Base-by-base conservation (phyloP, 2,797 vertebrate species). In the Eurystomus glaucurus region DNA sequence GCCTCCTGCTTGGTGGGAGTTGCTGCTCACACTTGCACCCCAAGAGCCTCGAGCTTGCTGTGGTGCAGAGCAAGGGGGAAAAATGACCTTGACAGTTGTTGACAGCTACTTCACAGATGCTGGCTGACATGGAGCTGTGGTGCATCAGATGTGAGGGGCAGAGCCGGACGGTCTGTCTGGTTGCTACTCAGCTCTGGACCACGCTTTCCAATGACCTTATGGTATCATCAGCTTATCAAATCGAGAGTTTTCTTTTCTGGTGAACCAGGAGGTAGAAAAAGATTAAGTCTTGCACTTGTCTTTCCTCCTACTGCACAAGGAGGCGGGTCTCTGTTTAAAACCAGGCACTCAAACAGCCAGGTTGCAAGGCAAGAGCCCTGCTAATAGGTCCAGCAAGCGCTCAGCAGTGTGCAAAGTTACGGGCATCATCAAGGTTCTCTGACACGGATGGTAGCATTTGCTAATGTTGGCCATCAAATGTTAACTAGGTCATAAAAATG, bases 401-500 rank as follows among this genome's bases (percentile, higher is more conserved):
- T 85, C 3, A 3, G 51, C 31, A 61, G 28, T 3, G 17, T n/a
- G 43, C 9, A 9, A n/a, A 22, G 57, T 23, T 58, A n/a, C n/a
- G 26, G 23, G 39, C 51, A 62, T 15, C 26, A 7, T n/a, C 2
- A 14, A 72, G 55, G 23, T 35, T 62, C 48, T 88, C 68, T 0
- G 23, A 46, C 35, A 64, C 2, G 21, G 76, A 21, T 0, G 0
- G 55, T 26, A 1, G 4, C 3, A 0, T 58, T 51, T 86, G 65
- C 43, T 91, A 26, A 60, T 84, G 26, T 6, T 64, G 77, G 65
- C 52, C 48, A 87, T 95, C 57, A 78, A 39, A 80, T 64, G 65
- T 55, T 93, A 95, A 94, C 52, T 55, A 57, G 61, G 81, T 64
- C 77, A 78, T 95, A 81, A 96, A 95, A 78, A 35, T 52, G 21